phyloP scores from a whole-genome alignment of 2,797 vertebrate species.

The Trachurus trachurus region DNA sequence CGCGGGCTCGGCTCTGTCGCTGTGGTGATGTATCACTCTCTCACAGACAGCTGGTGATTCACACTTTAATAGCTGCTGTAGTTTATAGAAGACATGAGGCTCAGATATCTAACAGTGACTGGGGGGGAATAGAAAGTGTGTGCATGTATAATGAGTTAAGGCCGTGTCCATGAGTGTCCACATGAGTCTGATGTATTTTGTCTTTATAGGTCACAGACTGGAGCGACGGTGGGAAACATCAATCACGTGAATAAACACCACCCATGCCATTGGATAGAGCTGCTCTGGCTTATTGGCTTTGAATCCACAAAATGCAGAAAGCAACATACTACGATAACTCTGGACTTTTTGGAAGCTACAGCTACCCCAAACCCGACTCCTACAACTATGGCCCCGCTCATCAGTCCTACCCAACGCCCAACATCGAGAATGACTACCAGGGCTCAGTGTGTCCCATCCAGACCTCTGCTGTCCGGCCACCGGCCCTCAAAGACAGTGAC shows the following conservation, averaged over 20 bases:
- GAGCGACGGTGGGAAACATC: constrained; percentile 85
- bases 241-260: constrained; percentile 89
- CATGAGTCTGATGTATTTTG: constrained; percentile 53
- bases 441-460: constrained; percentile 95
- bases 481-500: constrained; percentile 92
- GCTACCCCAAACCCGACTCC: constrained; percentile 95
- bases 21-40: constrained; percentile 32
- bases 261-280: constrained; percentile 95
- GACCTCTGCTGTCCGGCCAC: constrained; percentile 88
- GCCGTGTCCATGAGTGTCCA: constrained; percentile 4
- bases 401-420: constrained; percentile 91
- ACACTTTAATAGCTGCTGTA: constrained; percentile 25
- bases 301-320: constrained; percentile 97
- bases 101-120: not conserved
- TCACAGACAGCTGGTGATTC: constrained; percentile 37
- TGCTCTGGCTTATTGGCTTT: constrained; percentile 88
- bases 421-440: constrained; percentile 94
- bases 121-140: not conserved
- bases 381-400: constrained; percentile 93
- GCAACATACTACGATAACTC: constrained; percentile 98
- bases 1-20: constrained; percentile 49
- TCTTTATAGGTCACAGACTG: constrained; percentile 82
- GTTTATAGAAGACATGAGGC: constrained; percentile 14
- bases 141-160: constrained; percentile 18
- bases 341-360: constrained; percentile 97